Conservation (phyloP, 1,140 invertebrate genomes). For the Temnothorax curvispinosus region DNA sequence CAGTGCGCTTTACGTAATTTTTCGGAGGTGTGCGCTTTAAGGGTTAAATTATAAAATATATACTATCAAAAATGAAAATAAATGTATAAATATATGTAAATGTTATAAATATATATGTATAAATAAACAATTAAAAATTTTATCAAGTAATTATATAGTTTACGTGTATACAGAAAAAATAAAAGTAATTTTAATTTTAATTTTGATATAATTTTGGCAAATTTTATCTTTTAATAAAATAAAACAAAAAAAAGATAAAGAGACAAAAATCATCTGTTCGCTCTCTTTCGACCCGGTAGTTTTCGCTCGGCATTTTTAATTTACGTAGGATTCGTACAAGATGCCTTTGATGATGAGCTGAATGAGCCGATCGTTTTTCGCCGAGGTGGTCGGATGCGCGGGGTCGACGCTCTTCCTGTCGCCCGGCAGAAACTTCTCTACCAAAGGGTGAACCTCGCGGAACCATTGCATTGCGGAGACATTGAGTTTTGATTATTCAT, state of each 20-base stretch:
- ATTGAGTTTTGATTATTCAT: neutral
- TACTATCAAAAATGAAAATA: too few relatives aligned
- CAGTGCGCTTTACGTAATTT: too few relatives aligned
- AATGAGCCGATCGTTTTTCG: constrained; percentile 93
- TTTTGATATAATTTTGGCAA: neutral
- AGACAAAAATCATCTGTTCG: constrained; percentile 78
- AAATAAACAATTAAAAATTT: neutral
- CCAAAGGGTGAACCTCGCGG: constrained; percentile 92
- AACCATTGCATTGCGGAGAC: constrained; percentile 90
- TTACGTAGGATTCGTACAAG: constrained; percentile 98
- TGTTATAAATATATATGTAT: neutral
- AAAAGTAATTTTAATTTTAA: neutral
- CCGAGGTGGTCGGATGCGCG: constrained; percentile 85
- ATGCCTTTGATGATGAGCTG: constrained; percentile 97
- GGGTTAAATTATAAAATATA: constrained; percentile 4
- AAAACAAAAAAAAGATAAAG: neutral
- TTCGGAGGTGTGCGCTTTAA: too few relatives aligned
- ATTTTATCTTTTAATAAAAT: neutral
- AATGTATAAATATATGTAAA: neutral
- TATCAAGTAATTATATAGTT: constrained; percentile 8
- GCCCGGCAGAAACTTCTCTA: constrained; percentile 95
- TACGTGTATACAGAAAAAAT: neutral
- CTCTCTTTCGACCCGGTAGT: constrained; percentile 91
- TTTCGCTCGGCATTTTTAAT: constrained; percentile 95
- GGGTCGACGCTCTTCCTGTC: constrained; percentile 88